A percentile compares a stretch with the other conserved stretches of the same genome.
Evolutionary conservation across 2,113 vertebrate species (phyloP).

Genomic region (Hyaena hyaena): DNA sequence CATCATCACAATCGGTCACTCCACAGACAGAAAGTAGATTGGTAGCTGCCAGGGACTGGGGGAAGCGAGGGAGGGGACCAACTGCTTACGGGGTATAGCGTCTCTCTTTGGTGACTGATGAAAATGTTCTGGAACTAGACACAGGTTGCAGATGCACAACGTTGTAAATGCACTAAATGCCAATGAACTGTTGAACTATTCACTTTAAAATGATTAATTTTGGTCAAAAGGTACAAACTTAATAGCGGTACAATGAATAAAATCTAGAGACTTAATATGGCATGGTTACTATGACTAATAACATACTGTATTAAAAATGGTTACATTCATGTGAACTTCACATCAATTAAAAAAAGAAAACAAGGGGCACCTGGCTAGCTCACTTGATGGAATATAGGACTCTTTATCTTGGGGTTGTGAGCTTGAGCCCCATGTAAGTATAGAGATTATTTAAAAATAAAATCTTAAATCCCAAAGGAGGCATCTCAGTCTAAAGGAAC

Average conservation of each 20-base stretch:
- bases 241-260: not conserved
- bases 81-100: not conserved
- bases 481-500: not conserved
- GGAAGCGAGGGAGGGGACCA: not conserved
- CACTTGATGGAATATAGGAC: not conserved
- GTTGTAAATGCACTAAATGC: not conserved
- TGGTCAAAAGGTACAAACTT: not conserved
- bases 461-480: not conserved
- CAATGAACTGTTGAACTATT: not conserved
- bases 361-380: not conserved
- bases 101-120: not conserved
- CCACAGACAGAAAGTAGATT: not conserved
- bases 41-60: not conserved
- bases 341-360: not conserved
- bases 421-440: not conserved
- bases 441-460: not conserved
- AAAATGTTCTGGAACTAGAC: not conserved
- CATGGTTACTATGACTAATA: not conserved
- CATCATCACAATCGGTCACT: not conserved
- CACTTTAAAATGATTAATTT: not conserved
- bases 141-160: not conserved
- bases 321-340: not conserved
- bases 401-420: not conserved
- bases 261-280: not conserved
- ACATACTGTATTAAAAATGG: not conserved